phyloP scores from a whole-genome alignment of 2,888 invertebrate species.

The Hydriomena furcata region DNA sequence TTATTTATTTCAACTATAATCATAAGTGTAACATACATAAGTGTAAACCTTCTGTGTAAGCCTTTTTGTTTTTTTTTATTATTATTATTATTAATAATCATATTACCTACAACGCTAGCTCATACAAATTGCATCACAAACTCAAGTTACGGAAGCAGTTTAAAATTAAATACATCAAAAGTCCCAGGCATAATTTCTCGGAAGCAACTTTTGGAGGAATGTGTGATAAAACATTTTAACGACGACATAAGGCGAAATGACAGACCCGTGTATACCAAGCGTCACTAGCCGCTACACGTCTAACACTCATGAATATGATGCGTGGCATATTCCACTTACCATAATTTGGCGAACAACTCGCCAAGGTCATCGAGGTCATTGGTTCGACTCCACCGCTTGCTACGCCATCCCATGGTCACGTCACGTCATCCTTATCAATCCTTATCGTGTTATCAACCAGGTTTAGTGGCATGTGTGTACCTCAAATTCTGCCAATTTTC shows the following conservation, averaged over 20 bases:
- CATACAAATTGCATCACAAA: slow-evolving; percentile 1
- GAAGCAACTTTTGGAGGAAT: slow-evolving; percentile 5
- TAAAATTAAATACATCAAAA: slow-evolving; percentile 14
- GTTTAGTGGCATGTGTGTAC: slow-evolving; percentile 7
- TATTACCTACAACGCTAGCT: neutral
- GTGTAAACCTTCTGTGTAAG: too few species aligned
- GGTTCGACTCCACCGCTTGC: slow-evolving; percentile 47
- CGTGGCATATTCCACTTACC: slow-evolving; percentile 50
- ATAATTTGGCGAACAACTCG: slow-evolving; percentile 45
- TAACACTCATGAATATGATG: slow-evolving; percentile 24
- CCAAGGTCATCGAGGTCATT: slow-evolving; percentile 62
- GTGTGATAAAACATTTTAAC: slow-evolving; percentile 13
- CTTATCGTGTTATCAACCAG: slow-evolving; percentile 30
- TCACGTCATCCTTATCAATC: slow-evolving; percentile 34
- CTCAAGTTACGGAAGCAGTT: slow-evolving; percentile 4
- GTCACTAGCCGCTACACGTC: slow-evolving; percentile 1
- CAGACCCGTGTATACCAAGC: slow-evolving; percentile 1
- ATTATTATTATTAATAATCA: too few species aligned
- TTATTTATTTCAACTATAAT: too few species aligned
- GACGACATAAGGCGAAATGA: neutral
- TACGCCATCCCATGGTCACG: slow-evolving; percentile 47
- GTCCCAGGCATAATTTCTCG: slow-evolving; percentile 4
- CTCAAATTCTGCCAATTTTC: slow-evolving; percentile 14
- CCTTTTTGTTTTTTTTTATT: too few species aligned
- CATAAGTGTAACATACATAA: too few species aligned